Evolutionary conservation across 2,113 vertebrate genomes (phyloP).

Genomic region (Todiramphus saurophagus): DNA sequence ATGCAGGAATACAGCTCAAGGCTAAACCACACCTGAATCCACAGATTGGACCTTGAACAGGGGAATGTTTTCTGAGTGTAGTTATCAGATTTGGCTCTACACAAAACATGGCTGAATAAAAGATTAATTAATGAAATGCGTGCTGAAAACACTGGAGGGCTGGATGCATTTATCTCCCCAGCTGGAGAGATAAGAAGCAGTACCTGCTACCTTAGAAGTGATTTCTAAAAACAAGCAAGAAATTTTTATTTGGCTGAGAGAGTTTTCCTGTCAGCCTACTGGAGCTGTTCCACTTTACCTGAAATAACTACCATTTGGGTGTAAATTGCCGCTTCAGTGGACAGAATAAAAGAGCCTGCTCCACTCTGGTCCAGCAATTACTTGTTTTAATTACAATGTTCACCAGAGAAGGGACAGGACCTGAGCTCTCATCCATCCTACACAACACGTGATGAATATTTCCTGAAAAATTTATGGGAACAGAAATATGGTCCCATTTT

Average conservation of each 20-base stretch:
- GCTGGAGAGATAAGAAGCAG: neutral
- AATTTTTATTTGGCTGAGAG: neutral
- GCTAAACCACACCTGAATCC: neutral
- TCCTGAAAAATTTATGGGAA: neutral
- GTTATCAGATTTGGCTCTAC: neutral
- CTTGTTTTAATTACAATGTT: neutral
- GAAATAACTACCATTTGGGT: neutral
- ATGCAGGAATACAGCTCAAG: neutral
- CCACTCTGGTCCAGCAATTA: neutral
- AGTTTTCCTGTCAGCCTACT: neutral
- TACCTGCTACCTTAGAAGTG: neutral
- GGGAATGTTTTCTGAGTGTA: neutral
- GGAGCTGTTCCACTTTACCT: neutral
- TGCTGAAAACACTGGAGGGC: neutral
- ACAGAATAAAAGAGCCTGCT: neutral
- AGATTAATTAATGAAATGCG: neutral
- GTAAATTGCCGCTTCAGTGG: neutral
- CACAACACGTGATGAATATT: neutral
- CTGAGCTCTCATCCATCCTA: neutral
- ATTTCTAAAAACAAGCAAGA: neutral
- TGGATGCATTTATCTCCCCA: neutral
- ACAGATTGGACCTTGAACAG: neutral
- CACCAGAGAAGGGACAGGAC: neutral
- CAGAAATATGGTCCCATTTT: neutral
- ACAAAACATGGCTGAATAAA: neutral